phyloP scores from a whole-genome alignment of 53 echinoderm and acorn worm species.

The Patiria pectinifera region DNA sequence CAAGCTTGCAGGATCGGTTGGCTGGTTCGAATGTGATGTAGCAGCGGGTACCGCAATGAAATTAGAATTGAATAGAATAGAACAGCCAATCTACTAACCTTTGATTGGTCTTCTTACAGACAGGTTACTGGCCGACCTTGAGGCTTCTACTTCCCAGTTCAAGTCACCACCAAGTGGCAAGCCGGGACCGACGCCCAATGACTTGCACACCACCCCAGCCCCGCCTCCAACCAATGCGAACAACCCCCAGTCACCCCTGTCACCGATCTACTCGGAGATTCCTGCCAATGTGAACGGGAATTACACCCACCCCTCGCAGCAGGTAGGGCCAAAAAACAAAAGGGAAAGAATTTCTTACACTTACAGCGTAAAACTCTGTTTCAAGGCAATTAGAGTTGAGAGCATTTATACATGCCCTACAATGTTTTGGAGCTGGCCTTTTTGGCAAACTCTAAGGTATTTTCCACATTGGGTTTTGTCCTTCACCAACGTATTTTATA shows the following conservation, averaged over 20 bases:
- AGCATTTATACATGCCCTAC: too few relatives aligned
- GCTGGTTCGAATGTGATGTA: too few relatives aligned
- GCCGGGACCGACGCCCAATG: slow-evolving; percentile 45
- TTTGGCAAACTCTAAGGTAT: too few relatives aligned
- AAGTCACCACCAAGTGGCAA: slow-evolving; percentile 63
- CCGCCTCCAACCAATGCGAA: slow-evolving; percentile 24
- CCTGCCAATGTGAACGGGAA: slow-evolving; percentile 76
- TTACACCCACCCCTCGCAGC: slow-evolving; percentile 30
- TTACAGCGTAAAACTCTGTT: not conserved
- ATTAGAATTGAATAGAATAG: too few relatives aligned
- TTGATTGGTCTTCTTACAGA: slow-evolving; percentile 67
- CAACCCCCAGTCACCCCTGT: slow-evolving; percentile 72
- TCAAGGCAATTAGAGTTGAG: not conserved
- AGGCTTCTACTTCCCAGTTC: slow-evolving; percentile 87
- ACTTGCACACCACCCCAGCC: slow-evolving; percentile 16
- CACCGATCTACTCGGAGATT: slow-evolving; percentile 90
- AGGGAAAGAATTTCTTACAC: not conserved
- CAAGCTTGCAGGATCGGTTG: too few relatives aligned
- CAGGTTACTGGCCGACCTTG: slow-evolving; percentile 88
- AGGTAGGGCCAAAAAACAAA: slow-evolving; percentile 10
- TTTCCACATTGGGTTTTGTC: too few relatives aligned
- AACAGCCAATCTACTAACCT: not conserved
- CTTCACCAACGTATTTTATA: too few relatives aligned
- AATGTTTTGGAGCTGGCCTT: too few relatives aligned
- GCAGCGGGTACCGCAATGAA: too few relatives aligned